Evolutionary conservation across 53 echinoderm and acorn worm species (phyloP).

Genomic region (Crossaster papposus): DNA sequence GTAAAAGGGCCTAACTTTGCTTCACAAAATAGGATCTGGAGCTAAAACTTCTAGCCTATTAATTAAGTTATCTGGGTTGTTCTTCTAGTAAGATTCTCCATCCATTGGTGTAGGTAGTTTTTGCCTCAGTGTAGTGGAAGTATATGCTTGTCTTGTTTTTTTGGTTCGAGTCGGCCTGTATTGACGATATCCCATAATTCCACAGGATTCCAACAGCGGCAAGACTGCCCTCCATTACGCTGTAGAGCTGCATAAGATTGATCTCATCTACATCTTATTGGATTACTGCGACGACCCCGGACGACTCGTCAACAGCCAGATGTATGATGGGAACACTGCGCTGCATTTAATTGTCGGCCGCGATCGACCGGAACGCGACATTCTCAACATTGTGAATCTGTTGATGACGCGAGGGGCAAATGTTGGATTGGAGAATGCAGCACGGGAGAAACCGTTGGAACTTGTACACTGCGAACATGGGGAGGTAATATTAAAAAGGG

Average conservation of each 20-base stretch:
- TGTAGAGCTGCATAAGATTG: constrained; percentile 67
- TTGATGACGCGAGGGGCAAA: constrained; percentile 68
- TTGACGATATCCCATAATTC: neutral
- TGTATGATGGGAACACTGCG: constrained; percentile 89
- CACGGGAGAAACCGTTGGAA: constrained; percentile 49
- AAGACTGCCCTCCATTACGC: constrained; percentile 87
- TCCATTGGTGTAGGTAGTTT: no score
- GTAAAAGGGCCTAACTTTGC: no score
- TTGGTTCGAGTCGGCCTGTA: no score
- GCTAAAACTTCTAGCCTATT: no score
- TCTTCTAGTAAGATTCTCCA: no score
- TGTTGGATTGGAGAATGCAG: constrained; percentile 66
- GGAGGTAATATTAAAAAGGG: constrained; percentile 1
- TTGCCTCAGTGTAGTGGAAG: no score
- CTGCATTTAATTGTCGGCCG: constrained; percentile 85
- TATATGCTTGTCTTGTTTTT: no score
- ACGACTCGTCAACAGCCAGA: constrained; percentile 56
- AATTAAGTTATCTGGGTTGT: no score
- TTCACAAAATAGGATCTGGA: no score
- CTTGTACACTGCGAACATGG: constrained; percentile 49
- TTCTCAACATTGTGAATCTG: constrained; percentile 55
- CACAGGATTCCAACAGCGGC: constrained; percentile 77
- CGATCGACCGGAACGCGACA: constrained; percentile 39
- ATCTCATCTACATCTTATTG: constrained; percentile 66
- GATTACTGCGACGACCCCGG: constrained; percentile 55